phyloP scores from a whole-genome alignment of 2,113 vertebrate genomes.

The Ia io region DNA sequence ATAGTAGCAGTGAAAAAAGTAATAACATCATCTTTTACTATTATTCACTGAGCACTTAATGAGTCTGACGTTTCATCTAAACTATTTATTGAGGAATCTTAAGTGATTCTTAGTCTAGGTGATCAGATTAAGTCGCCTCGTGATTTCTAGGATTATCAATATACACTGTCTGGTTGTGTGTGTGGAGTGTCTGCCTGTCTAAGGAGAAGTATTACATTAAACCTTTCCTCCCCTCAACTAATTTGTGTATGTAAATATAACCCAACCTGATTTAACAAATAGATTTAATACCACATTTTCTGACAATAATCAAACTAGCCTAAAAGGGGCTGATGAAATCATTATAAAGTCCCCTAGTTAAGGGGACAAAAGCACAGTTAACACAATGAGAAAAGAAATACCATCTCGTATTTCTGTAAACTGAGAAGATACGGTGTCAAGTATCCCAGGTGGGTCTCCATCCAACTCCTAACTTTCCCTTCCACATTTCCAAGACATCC shows the following conservation, averaged over 20 bases:
- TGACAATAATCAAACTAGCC: slow-evolving; percentile 16
- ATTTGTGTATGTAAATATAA: neutral
- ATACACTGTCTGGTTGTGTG: neutral
- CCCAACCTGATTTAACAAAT: slow-evolving; percentile 2
- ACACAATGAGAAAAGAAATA: neutral
- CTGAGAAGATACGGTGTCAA: neutral
- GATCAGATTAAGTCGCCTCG: neutral
- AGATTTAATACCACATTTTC: slow-evolving; percentile 9
- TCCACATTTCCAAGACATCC: neutral
- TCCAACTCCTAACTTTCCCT: neutral
- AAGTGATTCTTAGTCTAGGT: neutral
- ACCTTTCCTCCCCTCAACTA: neutral
- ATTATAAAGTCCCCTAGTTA: neutral
- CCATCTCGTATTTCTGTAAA: neutral
- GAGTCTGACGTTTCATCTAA: neutral
- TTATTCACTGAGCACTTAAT: neutral
- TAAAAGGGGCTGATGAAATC: slow-evolving; percentile 26
- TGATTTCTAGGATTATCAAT: neutral
- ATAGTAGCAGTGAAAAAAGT: neutral
- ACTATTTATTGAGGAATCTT: slow-evolving; percentile 12
- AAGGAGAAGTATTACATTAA: neutral
- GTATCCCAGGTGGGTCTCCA: neutral
- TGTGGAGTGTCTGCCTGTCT: neutral
- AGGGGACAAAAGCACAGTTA: slow-evolving; percentile 11
- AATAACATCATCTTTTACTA: neutral